Evolutionary conservation across 2,888 invertebrate species (phyloP).

Genomic region (Spialia ferax): DNA sequence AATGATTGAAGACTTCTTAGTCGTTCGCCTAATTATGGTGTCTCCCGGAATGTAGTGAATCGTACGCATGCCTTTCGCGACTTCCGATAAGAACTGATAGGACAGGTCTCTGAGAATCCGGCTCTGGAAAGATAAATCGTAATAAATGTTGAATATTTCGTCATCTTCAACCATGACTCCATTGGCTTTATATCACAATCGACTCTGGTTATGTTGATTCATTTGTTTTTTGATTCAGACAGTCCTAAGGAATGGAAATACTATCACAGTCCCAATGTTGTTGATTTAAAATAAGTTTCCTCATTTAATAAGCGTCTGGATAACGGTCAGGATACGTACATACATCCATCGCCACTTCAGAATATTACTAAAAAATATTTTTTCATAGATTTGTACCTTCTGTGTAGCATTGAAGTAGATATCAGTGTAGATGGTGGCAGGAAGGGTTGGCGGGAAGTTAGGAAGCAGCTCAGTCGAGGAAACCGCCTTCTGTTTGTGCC

Average conservation of each 20-base stretch:
- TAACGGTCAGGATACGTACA: too few species aligned
- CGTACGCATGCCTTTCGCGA: conserved; percentile 70
- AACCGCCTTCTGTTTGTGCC: conserved; percentile 73
- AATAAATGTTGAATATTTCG: neutral
- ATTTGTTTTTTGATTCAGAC: too few species aligned
- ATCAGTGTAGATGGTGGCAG: conserved; percentile 63
- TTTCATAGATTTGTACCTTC: conserved; percentile 55
- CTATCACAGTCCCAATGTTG: too few species aligned
- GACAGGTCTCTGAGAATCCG: conserved; percentile 67
- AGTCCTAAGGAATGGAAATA: too few species aligned
- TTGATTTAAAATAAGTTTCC: too few species aligned
- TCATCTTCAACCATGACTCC: too few species aligned
- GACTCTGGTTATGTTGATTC: too few species aligned
- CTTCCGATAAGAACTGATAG: conserved; percentile 66
- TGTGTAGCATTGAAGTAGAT: conserved; percentile 76
- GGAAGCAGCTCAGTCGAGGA: conserved; percentile 64
- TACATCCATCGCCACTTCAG: neutral
- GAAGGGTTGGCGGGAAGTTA: conserved; percentile 66
- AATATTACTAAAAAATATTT: neutral
- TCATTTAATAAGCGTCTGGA: too few species aligned
- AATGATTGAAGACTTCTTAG: conserved; percentile 64
- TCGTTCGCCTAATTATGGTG: conserved; percentile 64
- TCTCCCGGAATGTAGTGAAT: conserved; percentile 75
- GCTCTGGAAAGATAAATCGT: conserved; percentile 53
- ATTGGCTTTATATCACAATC: too few species aligned